Evolutionary conservation across 2,888 invertebrate genomes (phyloP), one percentile per base, ranked within the genome.

Genomic region (Habroteleia sp.): DNA sequence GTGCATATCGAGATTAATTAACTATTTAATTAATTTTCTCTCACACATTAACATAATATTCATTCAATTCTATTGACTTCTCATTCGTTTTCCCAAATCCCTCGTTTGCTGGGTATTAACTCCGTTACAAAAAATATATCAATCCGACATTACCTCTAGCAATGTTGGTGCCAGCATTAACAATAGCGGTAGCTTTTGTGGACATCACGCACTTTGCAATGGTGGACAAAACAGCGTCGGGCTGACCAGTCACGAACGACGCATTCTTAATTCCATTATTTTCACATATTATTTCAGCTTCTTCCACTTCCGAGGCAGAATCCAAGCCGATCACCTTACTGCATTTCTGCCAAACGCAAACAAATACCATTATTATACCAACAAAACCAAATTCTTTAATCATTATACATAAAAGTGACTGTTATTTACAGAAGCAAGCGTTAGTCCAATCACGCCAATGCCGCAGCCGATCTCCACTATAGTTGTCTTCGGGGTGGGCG

Each of bases 401-500:
- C n/a, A n/a, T n/a, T n/a, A n/a, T n/a, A n/a, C n/a, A n/a, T n/a
- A n/a, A n/a, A n/a, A n/a, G n/a, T n/a, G n/a, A n/a, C n/a, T n/a
- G n/a, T n/a, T n/a, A 20, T 81, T 83, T 76, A 88, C 88, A 17
- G 83, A 80, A 48, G 88, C 86, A 68, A 88, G 69, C 79, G 87
- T 84, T 27, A 88, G 79, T 35, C 88, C 87, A 41, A 87, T 84
- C 0, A 88, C 77, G 5, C 88, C 88, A 42, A 86, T 84, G 8
- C 88, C 87, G 71, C 88, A 88, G 37, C 88, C 88, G 48, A 88
- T 81, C 81, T 88, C 88, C 20, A 87, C 76, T 2, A 88, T 77
- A 8, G 84, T 85, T 5, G 81, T 82, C 56, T 82, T 84, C 17
- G 74, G 69, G 11, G 80, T 79, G 2, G 85, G 87, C 7, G 76